Conservation (phyloP, 2,797 vertebrate species). For the Phoebastria nigripes region DNA sequence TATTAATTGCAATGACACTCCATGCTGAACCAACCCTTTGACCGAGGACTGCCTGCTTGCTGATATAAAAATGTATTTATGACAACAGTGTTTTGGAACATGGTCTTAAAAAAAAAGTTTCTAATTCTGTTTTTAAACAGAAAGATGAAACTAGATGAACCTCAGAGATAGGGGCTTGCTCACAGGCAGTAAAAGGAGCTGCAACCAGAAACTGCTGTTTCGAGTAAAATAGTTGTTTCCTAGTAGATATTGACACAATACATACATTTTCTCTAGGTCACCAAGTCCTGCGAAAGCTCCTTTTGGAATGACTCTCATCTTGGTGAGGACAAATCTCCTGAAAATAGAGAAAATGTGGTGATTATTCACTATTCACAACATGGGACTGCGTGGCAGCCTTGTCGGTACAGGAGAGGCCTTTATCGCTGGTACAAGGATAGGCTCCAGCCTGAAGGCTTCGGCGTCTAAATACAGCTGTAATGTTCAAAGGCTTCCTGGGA, state of each 20-base stretch:
- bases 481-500: background rate
- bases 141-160: background rate
- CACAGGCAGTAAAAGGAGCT: background rate
- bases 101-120: background rate
- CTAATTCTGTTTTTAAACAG: background rate
- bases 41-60: accelerated
- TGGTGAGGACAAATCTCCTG: constrained; percentile 81
- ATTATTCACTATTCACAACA: background rate
- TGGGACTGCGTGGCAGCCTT: background rate
- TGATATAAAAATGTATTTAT: background rate
- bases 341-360: constrained; percentile 58
- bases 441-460: background rate
- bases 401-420: background rate
- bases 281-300: constrained; percentile 76
- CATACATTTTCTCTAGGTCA: constrained; percentile 82
- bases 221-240: background rate
- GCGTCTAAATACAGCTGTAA: background rate
- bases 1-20: background rate
- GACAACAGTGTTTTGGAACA: background rate
- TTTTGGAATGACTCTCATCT: constrained; percentile 74
- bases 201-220: background rate
- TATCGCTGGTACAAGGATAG: background rate
- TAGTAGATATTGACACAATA: constrained; percentile 19
- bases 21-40: background rate
- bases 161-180: background rate